These are phyloP conservation scores for Cyclura pinguis DNA, from an alignment of 2,797 vertebrate species.

Conservation along the genomic window DNA sequence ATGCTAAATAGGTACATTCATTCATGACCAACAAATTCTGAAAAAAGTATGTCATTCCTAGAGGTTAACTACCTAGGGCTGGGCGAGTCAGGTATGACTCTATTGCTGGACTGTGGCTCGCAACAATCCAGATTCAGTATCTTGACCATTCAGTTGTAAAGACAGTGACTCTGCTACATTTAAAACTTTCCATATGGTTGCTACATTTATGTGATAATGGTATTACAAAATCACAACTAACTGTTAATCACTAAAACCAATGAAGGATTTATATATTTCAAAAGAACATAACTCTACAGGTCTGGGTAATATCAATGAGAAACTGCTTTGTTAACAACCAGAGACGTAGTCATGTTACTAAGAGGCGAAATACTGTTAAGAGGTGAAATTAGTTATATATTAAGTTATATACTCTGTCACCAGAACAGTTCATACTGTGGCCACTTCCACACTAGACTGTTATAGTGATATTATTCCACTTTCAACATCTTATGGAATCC, in stretches of 20 bases:
- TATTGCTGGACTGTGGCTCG: no score
- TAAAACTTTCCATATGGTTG: not conserved
- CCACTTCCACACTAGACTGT: no score
- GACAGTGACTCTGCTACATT: not conserved
- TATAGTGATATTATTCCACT: no score
- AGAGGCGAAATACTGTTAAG: conserved; percentile 62
- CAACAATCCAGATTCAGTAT: not conserved
- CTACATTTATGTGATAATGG: not conserved
- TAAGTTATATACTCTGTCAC: not conserved
- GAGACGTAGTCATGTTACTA: conserved; percentile 40
- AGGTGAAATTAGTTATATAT: conserved; percentile 55
- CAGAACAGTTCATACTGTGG: not conserved
- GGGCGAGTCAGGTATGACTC: not conserved
- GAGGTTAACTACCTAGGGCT: not conserved
- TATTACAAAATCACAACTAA: not conserved
- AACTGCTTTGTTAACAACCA: conserved; percentile 53
- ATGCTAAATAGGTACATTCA: not conserved
- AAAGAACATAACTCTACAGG: conserved; percentile 44
- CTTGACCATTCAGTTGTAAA: not conserved
- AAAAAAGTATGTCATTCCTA: not conserved
- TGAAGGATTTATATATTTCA: conserved; percentile 1
- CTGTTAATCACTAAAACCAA: not conserved
- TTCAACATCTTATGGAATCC: no score
- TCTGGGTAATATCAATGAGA: conserved; percentile 57
- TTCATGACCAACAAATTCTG: not conserved